These are phyloP conservation scores for Perizoma flavofasciatum DNA, from an alignment of 2,888 invertebrate genomes.

Conservation along the genomic window DNA sequence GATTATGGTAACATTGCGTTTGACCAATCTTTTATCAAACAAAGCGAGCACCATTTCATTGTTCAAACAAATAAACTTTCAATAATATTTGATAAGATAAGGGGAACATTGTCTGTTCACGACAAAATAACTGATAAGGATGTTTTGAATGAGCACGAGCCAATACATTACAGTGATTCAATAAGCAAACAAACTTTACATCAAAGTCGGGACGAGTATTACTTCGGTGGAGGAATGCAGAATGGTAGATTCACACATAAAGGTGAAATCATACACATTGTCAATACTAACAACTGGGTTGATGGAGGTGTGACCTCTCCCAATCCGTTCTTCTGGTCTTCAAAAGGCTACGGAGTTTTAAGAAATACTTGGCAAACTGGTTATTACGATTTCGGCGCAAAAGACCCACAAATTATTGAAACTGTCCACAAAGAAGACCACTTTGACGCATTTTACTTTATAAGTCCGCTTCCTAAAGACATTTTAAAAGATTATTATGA, in stretches of 20 bases:
- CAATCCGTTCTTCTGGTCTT: constrained; percentile 75
- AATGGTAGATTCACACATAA: constrained; percentile 76
- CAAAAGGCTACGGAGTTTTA: constrained; percentile 68
- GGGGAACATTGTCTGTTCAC: constrained; percentile 59
- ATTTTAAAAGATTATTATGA: constrained; percentile 73
- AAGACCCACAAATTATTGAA: constrained; percentile 43
- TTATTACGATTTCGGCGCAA: constrained; percentile 64
- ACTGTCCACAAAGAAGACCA: constrained; percentile 57
- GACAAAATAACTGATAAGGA: constrained; percentile 61
- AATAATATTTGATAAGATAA: constrained; percentile 63
- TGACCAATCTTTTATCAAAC: constrained; percentile 53
- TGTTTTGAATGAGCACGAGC: constrained; percentile 57
- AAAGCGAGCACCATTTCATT: constrained; percentile 47
- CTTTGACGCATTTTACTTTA: constrained; percentile 72
- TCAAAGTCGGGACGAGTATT: constrained; percentile 63
- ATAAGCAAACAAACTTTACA: constrained; percentile 56
- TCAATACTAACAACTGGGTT: constrained; percentile 69
- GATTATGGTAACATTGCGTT: constrained; percentile 63
- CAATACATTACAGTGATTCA: constrained; percentile 56
- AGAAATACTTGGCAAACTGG: constrained; percentile 76
- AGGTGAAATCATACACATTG: constrained; percentile 63
- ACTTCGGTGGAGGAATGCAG: constrained; percentile 78
- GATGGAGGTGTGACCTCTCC: constrained; percentile 74
- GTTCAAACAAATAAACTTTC: constrained; percentile 61
- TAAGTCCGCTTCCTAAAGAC: constrained; percentile 57